Evolutionary conservation across 2,113 vertebrate species (phyloP).

Genomic region (Stercorarius parasiticus): DNA sequence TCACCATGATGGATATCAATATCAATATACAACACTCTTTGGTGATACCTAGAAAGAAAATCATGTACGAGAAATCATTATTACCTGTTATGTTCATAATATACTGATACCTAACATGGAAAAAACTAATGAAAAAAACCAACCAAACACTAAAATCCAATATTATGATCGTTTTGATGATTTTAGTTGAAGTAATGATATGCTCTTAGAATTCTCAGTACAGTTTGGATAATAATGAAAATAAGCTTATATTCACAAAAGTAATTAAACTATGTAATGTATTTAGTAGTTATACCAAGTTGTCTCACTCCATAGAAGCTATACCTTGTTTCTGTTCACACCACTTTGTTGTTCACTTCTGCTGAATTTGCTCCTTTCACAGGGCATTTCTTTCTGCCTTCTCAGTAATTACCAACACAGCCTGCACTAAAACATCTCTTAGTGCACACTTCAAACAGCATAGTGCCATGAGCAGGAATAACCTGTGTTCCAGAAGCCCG

Average conservation of each 20-base stretch:
- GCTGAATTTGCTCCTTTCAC: background rate
- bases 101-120: background rate
- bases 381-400: background rate
- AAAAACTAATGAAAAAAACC: background rate
- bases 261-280: background rate
- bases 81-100: background rate
- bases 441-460: background rate
- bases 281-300: background rate
- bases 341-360: background rate
- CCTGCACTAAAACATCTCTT: background rate
- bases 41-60: conserved; percentile 78
- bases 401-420: background rate
- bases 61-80: background rate
- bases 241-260: background rate
- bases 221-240: background rate
- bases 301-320: background rate
- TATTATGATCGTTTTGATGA: background rate
- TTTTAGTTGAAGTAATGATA: background rate
- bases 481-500: background rate
- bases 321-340: background rate
- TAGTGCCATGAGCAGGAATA: background rate
- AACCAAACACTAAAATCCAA: background rate
- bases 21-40: conserved; percentile 87
- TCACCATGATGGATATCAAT: conserved; percentile 88
- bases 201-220: background rate